phyloP scores from a whole-genome alignment of 2,113 vertebrate species.

The Thryonomys swinderianus region DNA sequence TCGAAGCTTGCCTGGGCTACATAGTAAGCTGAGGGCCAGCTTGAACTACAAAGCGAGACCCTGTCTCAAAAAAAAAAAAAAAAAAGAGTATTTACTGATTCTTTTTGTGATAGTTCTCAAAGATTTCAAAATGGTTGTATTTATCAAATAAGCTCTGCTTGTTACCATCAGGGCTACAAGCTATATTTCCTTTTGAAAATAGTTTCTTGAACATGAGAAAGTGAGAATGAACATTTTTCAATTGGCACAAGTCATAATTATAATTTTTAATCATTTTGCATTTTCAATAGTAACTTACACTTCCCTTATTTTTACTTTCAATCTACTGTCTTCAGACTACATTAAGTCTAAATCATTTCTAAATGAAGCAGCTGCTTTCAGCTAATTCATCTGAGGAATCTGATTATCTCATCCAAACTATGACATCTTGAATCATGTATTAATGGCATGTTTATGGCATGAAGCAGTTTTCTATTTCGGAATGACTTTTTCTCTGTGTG shows the following conservation, averaged over 20 bases:
- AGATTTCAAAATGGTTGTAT: constrained; percentile 7
- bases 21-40: too few relatives aligned
- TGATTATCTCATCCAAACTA: constrained; percentile 74
- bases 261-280: constrained; percentile 50
- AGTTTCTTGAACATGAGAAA: constrained; percentile 47
- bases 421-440: constrained; percentile 76
- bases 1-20: too few relatives aligned
- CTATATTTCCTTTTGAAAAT: background rate
- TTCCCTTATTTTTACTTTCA: background rate
- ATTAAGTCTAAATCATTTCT: constrained; percentile 62
- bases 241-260: background rate
- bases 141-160: background rate
- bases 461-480: constrained; percentile 77
- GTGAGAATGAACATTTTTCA: background rate
- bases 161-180: background rate
- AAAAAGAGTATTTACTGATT: constrained; percentile 50
- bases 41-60: too few relatives aligned
- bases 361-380: constrained; percentile 66
- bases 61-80: too few relatives aligned
- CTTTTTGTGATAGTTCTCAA: constrained; percentile 24
- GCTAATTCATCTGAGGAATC: constrained; percentile 76
- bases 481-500: constrained; percentile 59
- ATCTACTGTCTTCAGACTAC: constrained; percentile 55
- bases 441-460: constrained; percentile 75
- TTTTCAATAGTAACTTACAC: constrained; percentile 24